Evolutionary conservation across 2,797 vertebrate genomes (phyloP).

Genomic region (Gambelia wislizenii): DNA sequence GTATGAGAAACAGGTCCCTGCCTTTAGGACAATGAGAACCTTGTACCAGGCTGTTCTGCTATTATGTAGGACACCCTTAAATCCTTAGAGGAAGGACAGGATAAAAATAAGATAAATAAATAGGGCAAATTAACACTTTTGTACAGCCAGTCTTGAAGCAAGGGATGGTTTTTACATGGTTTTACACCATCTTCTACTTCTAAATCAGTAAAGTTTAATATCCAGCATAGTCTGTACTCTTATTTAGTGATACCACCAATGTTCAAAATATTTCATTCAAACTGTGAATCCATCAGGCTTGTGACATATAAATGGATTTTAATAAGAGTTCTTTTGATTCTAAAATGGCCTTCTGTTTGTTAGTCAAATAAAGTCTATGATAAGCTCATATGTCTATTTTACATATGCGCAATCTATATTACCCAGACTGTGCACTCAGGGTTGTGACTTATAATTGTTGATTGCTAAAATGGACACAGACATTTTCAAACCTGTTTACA

Average conservation of each 20-base stretch:
- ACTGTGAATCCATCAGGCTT: not conserved
- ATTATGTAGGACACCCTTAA: not conserved
- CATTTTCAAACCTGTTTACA: too few relatives aligned
- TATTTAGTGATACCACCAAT: not conserved
- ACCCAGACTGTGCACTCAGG: not conserved
- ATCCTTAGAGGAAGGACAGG: not conserved
- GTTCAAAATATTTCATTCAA: not conserved
- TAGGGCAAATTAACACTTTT: not conserved
- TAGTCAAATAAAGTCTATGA: not conserved
- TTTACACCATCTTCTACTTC: not conserved
- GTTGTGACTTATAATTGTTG: not conserved
- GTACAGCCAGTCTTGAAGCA: not conserved
- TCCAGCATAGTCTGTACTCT: not conserved
- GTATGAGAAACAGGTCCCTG: too few relatives aligned
- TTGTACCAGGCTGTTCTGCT: not conserved
- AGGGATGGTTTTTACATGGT: not conserved
- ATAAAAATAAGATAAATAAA: not conserved
- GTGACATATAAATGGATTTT: not conserved
- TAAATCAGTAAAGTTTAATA: not conserved
- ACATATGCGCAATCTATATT: not conserved
- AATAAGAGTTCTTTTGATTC: not conserved
- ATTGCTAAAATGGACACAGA: not conserved
- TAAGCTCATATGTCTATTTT: not conserved
- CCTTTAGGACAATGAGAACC: too few relatives aligned
- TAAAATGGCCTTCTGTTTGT: not conserved